phyloP scores from a whole-genome alignment of 1,140 invertebrate species.

The Teleopsis dalmanni region DNA sequence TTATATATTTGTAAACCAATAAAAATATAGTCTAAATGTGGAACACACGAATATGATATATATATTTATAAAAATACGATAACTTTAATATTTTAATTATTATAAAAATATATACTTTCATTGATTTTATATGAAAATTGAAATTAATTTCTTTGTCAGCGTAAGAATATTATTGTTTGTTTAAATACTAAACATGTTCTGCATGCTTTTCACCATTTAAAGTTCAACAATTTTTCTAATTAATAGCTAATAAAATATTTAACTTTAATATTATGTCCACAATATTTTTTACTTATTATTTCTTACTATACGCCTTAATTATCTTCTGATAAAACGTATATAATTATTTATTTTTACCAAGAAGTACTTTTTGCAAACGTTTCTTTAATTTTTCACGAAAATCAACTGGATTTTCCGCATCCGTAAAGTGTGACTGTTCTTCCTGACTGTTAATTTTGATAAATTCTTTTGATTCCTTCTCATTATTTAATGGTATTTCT shows the following conservation, averaged over 20 bases:
- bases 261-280: too few relatives aligned
- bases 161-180: background rate
- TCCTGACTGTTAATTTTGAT: background rate
- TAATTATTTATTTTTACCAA: conserved; percentile 38
- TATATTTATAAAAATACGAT: too few relatives aligned
- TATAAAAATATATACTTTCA: background rate
- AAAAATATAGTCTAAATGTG: too few relatives aligned
- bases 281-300: too few relatives aligned
- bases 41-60: too few relatives aligned
- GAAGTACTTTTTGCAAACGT: conserved; percentile 31
- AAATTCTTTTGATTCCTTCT: background rate
- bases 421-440: background rate
- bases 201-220: background rate
- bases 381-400: conserved; percentile 40
- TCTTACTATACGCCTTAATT: too few relatives aligned
- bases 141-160: background rate
- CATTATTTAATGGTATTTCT: too few relatives aligned
- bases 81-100: too few relatives aligned
- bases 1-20: too few relatives aligned
- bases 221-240: too few relatives aligned
- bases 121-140: background rate
- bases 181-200: background rate
- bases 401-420: conserved; percentile 21
- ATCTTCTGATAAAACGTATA: too few relatives aligned
- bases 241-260: too few relatives aligned